phyloP scores from a whole-genome alignment of 2,113 vertebrate genomes.

The Ariopsis seemanni region DNA sequence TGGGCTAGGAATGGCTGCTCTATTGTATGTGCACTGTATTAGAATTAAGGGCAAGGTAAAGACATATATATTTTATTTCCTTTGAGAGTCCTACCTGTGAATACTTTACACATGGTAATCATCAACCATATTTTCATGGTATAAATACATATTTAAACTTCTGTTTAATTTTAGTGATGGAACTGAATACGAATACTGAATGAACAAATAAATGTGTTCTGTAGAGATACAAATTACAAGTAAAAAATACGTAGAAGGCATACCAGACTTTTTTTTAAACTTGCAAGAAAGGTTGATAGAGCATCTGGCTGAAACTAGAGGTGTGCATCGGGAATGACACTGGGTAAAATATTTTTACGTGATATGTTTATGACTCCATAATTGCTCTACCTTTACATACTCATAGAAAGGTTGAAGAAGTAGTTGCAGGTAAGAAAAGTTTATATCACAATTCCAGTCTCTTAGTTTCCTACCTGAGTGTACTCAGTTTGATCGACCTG shows the following conservation, averaged over 20 bases:
- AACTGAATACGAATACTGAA: background rate
- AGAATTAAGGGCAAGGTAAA: background rate
- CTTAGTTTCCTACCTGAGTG: slow-evolving; percentile 64
- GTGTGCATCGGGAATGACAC: no score
- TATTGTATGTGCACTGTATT: background rate
- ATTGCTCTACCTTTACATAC: no score
- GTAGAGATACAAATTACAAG: background rate
- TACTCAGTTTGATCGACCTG: slow-evolving; percentile 92
- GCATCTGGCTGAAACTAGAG: background rate
- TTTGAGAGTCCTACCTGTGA: background rate
- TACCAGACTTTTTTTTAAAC: background rate
- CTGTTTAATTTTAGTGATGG: background rate
- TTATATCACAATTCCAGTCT: background rate
- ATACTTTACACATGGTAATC: background rate
- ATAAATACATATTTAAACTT: background rate
- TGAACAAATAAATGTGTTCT: background rate
- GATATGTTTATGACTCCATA: no score
- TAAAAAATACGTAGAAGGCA: background rate
- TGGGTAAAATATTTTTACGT: background rate
- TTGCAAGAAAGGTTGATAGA: background rate
- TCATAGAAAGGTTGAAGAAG: background rate
- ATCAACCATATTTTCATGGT: background rate
- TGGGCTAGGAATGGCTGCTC: background rate
- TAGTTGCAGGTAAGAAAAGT: background rate
- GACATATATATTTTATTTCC: background rate